Conservation (phyloP, 2,888 invertebrate genomes). For the Acanthosepion lycidas region DNA sequence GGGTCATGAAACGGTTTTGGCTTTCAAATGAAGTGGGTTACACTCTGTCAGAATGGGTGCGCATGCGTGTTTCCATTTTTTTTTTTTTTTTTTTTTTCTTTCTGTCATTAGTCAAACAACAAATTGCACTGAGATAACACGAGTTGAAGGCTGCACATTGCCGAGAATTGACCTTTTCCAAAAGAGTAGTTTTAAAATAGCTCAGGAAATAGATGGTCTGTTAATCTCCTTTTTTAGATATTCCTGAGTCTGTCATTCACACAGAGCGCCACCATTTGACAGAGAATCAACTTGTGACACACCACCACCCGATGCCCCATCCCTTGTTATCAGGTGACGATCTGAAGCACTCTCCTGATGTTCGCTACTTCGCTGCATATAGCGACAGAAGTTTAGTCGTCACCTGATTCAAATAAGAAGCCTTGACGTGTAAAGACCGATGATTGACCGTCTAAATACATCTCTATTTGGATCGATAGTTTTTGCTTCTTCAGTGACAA, state of each 20-base stretch:
- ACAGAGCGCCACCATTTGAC: neutral
- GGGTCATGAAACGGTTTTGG: neutral
- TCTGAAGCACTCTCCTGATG: constrained; percentile 2
- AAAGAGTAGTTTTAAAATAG: neutral
- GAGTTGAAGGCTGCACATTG: neutral
- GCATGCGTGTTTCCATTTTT: neutral
- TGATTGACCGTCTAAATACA: no score
- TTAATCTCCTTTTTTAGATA: neutral
- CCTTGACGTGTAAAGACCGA: no score
- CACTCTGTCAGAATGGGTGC: neutral
- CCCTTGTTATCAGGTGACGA: neutral
- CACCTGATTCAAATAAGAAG: no score
- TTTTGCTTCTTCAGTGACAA: no score
- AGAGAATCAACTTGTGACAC: neutral
- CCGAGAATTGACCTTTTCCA: constrained; percentile 33
- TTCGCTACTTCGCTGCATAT: neutral
- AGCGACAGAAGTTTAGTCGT: no score
- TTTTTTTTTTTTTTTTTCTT: neutral
- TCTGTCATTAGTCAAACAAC: neutral
- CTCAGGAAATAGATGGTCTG: neutral
- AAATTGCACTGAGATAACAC: neutral
- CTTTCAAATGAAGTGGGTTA: neutral
- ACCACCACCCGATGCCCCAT: accelerated
- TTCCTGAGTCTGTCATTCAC: neutral
- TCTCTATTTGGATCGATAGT: no score